A percentile compares a stretch with the other conserved stretches of the same genome.
Evolutionary conservation across 2,888 invertebrate genomes (phyloP).

Genomic region (Chrysomela aeneicollis): DNA sequence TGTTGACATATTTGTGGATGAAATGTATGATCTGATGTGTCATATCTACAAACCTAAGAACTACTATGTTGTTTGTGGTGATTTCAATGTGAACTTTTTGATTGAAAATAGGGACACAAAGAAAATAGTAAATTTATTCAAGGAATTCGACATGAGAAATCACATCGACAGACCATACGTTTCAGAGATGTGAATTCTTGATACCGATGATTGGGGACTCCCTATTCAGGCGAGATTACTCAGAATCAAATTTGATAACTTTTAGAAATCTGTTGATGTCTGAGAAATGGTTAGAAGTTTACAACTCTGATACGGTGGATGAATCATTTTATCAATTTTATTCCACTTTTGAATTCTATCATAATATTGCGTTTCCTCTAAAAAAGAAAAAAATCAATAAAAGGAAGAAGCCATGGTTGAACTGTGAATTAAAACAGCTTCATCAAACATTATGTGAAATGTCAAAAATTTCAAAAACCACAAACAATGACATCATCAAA

Average conservation of each 20-base stretch:
- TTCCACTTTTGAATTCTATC: not conserved
- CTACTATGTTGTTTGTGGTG: slow-evolving; percentile 11
- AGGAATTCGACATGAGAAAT: not conserved
- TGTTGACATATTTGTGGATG: not conserved
- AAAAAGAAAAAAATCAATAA: not conserved
- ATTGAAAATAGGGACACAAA: slow-evolving; percentile 2
- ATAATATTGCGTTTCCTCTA: not conserved
- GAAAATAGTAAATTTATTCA: not conserved
- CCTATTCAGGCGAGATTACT: not conserved
- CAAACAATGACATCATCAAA: not conserved
- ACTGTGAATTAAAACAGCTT: not conserved
- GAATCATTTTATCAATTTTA: not conserved
- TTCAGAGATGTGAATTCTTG: not conserved
- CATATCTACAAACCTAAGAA: slow-evolving; percentile 5
- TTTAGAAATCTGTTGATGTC: not conserved
- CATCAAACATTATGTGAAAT: not conserved
- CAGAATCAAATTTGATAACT: not conserved
- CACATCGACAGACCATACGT: slow-evolving; percentile 4
- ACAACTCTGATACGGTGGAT: not conserved
- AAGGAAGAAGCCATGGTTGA: not conserved
- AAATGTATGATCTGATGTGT: slow-evolving; percentile 11
- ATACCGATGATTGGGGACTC: not conserved
- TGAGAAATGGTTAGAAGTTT: not conserved
- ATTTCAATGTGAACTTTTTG: slow-evolving; percentile 11
- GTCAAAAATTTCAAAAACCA: not conserved